Evolutionary conservation across 2,797 vertebrate genomes (phyloP).

Genomic region (Spinibarbus caldwelli): DNA sequence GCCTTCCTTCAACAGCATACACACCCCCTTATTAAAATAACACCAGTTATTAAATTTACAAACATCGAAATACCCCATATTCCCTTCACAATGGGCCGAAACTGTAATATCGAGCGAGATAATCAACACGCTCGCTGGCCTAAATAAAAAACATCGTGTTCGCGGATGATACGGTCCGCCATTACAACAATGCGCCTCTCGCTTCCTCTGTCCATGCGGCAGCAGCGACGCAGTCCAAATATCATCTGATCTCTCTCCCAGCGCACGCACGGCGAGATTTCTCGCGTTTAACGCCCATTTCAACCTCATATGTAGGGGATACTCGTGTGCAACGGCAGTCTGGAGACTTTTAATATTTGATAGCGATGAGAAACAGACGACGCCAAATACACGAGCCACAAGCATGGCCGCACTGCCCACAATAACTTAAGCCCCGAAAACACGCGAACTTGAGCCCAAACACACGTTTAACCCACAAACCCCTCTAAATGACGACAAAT

Average conservation of each 20-base stretch:
- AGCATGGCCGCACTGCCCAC: slow-evolving; percentile 87
- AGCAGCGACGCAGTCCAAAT: slow-evolving; percentile 80
- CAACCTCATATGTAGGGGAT: neutral
- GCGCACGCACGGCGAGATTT: slow-evolving; percentile 27
- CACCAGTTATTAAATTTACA: slow-evolving; percentile 32
- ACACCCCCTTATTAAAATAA: slow-evolving; percentile 83
- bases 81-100: neutral
- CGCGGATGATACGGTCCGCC: slow-evolving; percentile 76
- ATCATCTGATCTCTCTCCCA: slow-evolving; percentile 42
- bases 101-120: too few relatives aligned
- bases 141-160: slow-evolving; percentile 43
- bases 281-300: neutral
- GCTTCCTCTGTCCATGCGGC: slow-evolving; percentile 80
- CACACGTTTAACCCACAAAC: neutral
- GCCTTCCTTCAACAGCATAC: slow-evolving; percentile 80
- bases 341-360: neutral
- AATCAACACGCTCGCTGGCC: neutral
- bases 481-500: too few relatives aligned
- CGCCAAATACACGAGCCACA: slow-evolving; percentile 76
- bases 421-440: slow-evolving; percentile 71
- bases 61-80: neutral
- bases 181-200: slow-evolving; percentile 81
- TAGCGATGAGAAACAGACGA: slow-evolving; percentile 62
- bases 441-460: neutral
- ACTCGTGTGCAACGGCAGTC: neutral